Conservation (phyloP, 2,113 vertebrate genomes). For the Istiophorus platypterus region DNA sequence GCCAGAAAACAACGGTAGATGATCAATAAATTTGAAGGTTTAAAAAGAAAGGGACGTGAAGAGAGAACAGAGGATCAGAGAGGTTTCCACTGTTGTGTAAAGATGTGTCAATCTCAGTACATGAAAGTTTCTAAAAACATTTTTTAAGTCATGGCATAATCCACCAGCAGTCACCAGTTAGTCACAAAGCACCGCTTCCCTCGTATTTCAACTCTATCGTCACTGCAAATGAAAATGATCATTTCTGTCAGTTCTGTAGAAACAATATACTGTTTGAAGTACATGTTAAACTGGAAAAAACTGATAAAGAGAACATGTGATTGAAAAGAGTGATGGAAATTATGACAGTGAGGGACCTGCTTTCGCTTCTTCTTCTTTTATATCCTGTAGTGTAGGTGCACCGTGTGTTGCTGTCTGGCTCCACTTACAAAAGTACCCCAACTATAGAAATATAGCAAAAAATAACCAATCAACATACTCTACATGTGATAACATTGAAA, state of each 20-base stretch:
- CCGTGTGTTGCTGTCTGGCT: background rate
- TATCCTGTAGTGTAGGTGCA: background rate
- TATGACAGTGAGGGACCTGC: background rate
- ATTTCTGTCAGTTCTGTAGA: background rate
- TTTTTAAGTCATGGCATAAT: no score
- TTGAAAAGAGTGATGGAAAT: background rate
- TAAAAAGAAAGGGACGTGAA: background rate
- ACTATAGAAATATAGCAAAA: no score
- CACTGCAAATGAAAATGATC: no score
- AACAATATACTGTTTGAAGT: background rate
- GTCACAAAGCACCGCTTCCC: no score
- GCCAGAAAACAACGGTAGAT: background rate
- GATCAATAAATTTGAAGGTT: constrained; percentile 1
- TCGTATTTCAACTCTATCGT: no score
- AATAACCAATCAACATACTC: background rate
- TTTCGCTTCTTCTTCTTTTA: constrained; percentile 14
- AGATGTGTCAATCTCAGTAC: background rate
- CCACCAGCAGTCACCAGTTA: no score
- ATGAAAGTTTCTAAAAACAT: background rate
- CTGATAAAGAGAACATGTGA: background rate
- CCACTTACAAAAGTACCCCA: background rate
- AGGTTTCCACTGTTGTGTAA: background rate
- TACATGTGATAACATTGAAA: background rate
- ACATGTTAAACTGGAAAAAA: background rate
- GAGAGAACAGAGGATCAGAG: background rate